These are phyloP conservation scores for Antennarius striatus DNA, from an alignment of 2,113 vertebrate species.

Conservation along the genomic window DNA sequence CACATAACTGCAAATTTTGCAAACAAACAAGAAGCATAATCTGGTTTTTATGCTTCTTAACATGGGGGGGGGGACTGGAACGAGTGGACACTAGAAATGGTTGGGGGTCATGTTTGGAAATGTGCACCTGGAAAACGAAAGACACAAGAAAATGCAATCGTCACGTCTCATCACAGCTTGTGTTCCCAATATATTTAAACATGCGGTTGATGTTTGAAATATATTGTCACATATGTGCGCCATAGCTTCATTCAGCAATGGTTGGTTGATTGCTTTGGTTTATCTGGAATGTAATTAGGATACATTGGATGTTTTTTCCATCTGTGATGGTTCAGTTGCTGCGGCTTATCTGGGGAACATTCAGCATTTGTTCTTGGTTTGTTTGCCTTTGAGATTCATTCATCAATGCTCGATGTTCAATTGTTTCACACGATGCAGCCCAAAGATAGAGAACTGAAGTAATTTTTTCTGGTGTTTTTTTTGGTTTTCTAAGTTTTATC, in stretches of 20 bases:
- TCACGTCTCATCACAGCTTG: slow-evolving; percentile 62
- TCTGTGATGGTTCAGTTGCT: slow-evolving; percentile 86
- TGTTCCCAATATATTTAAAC: slow-evolving; percentile 84
- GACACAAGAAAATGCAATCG: slow-evolving; percentile 62
- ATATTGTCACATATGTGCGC: slow-evolving; percentile 77
- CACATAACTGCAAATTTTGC: slow-evolving; percentile 31
- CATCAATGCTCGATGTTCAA: slow-evolving; percentile 66
- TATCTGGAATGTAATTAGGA: slow-evolving; percentile 73
- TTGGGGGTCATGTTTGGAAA: slow-evolving; percentile 65
- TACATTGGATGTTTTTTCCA: slow-evolving; percentile 82
- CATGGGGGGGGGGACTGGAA: slow-evolving; percentile 34
- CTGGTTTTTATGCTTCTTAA: slow-evolving; percentile 57
- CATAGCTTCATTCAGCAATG: slow-evolving; percentile 69
- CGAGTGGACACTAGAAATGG: slow-evolving; percentile 62
- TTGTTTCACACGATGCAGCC: slow-evolving; percentile 80
- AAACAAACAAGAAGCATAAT: slow-evolving; percentile 75
- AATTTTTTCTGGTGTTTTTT: slow-evolving; percentile 54
- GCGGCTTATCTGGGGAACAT: slow-evolving; percentile 75
- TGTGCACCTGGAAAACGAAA: slow-evolving; percentile 63
- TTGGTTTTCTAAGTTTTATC: slow-evolving; percentile 38
- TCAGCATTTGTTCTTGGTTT: slow-evolving; percentile 70
- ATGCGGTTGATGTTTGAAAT: slow-evolving; percentile 77
- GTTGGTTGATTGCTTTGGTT: slow-evolving; percentile 64
- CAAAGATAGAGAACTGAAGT: slow-evolving; percentile 87
- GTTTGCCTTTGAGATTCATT: slow-evolving; percentile 71